Evolutionary conservation across 2,888 invertebrate species (phyloP), one percentile per base, ranked within the genome.

Genomic region (Plebejus argus): DNA sequence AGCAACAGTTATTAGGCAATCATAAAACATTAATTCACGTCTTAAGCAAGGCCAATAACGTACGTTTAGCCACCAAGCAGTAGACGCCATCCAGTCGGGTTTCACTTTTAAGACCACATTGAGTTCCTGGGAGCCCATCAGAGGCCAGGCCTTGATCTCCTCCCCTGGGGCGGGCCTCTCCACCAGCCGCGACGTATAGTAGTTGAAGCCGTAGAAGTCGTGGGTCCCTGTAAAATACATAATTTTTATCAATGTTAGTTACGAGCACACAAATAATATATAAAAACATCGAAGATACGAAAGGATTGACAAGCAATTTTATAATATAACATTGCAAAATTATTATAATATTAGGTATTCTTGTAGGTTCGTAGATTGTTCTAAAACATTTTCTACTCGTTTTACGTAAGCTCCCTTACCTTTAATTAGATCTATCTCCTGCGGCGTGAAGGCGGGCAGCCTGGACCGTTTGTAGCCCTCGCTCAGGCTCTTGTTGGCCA

Each of bases 401-500:
- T 28, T 28, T 28, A 28, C 28, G 28, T 28, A 28, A 28, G 28
- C 28, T 12, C 10, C 18, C 56, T 74, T 58, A 79, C 79, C 79
- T 61, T 45, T 79, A 15, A 79, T 28, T 4, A 78, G 70, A 15
- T 78, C 70, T 39, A 79, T 78, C 70, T 79, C 79, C 23, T 78
- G 74, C 28, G 39, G 70, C 0, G 79, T 79, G n/a, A 79, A 79
- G n/a, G 76, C 20, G 7, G 78, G 78, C n/a, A 79, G 39, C 18
- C 79, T 72, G 20, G 79, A 79, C 1, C n/a, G 12, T 7, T 7
- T 15, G 45, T 75, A 79, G 2, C 79, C 79, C 61, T 79, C 79
- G 20, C 10, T 49, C 33, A 45, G 15, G 39, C 79, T 79, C 1
- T 70, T 78, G 2, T 76, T 70, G 0, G 78, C 79, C 12, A 79